These are phyloP conservation scores for Echiichthys vipera DNA, from an alignment of 2,797 vertebrate genomes.

Conservation along the genomic window DNA sequence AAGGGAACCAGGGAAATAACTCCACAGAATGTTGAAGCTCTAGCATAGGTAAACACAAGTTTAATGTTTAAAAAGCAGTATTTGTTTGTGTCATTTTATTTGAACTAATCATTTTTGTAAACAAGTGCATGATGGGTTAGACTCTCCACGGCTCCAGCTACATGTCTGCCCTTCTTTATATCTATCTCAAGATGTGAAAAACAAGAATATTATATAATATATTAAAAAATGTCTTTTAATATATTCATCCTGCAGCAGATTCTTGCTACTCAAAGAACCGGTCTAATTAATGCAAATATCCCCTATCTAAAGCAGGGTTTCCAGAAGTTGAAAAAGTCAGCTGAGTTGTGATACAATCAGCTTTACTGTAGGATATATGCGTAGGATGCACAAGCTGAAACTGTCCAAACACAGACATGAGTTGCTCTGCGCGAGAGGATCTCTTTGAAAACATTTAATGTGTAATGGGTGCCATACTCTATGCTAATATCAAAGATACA, in stretches of 20 bases:
- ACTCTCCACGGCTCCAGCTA: constrained; percentile 6
- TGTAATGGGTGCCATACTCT: constrained; percentile 57
- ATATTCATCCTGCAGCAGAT: constrained; percentile 76
- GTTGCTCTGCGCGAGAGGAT: constrained; percentile 29
- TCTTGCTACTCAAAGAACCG: constrained; percentile 72
- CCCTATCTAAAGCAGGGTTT: constrained; percentile 73
- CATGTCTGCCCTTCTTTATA: constrained; percentile 9
- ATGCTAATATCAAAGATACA: constrained; percentile 52
- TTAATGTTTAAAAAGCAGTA: neutral
- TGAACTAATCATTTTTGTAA: constrained; percentile 6
- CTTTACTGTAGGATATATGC: constrained; percentile 73
- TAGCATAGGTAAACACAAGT: neutral
- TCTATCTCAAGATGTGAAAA: constrained; percentile 20
- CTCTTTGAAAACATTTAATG: constrained; percentile 64
- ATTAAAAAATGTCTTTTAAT: constrained; percentile 67
- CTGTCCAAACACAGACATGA: constrained; percentile 60
- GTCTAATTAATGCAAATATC: constrained; percentile 86
- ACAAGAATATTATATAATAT: constrained; percentile 62
- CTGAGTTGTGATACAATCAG: constrained; percentile 76
- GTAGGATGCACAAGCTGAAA: constrained; percentile 72
- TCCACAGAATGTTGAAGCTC: constrained; percentile 22
- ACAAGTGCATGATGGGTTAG: neutral
- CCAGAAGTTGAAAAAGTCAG: constrained; percentile 82
- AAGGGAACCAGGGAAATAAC: constrained; percentile 41
- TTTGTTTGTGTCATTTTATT: constrained; percentile 9